A percentile compares a stretch with the other conserved stretches of the same genome.
Evolutionary conservation across 1,140 invertebrate species (phyloP).

Genomic region (Listronotus oregonensis): DNA sequence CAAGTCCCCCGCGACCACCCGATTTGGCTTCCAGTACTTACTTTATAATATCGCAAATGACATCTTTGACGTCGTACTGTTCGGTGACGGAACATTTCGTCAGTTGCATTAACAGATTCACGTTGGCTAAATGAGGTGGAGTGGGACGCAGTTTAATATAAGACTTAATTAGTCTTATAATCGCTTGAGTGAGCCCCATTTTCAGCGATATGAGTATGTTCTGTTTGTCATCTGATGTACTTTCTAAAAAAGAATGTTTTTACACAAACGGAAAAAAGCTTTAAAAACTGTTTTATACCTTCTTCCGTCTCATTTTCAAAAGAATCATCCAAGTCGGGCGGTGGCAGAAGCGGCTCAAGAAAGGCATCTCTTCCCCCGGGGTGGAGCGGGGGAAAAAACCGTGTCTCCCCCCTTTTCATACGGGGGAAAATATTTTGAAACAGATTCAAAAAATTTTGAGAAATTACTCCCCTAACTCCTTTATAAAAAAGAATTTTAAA

Average conservation of each 20-base stretch:
- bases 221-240: conserved; percentile 1
- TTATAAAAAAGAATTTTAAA: too few relatives aligned
- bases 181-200: conserved; percentile 31
- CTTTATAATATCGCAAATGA: conserved; percentile 48
- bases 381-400: background rate
- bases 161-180: conserved; percentile 37
- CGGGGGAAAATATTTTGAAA: conserved; percentile 56
- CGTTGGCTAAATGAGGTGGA: conserved; percentile 52
- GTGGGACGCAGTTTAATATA: conserved; percentile 35
- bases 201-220: conserved; percentile 25
- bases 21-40: conserved; percentile 39
- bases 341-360: background rate
- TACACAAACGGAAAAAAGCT: background rate
- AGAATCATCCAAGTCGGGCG: conserved; percentile 4
- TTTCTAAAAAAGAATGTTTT: background rate
- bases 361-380: background rate
- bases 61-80: conserved; percentile 11
- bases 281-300: background rate
- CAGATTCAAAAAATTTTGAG: conserved; percentile 47
- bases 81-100: conserved; percentile 37
- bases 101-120: conserved; percentile 53
- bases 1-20: too few relatives aligned
- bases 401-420: conserved; percentile 61
- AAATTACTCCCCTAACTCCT: too few relatives aligned
- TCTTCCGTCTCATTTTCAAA: conserved; percentile 15